A percentile compares a stretch with the other conserved stretches of the same genome.
Conservation (phyloP, 2,797 vertebrate genomes). For the Aulostomus chinensis region DNA sequence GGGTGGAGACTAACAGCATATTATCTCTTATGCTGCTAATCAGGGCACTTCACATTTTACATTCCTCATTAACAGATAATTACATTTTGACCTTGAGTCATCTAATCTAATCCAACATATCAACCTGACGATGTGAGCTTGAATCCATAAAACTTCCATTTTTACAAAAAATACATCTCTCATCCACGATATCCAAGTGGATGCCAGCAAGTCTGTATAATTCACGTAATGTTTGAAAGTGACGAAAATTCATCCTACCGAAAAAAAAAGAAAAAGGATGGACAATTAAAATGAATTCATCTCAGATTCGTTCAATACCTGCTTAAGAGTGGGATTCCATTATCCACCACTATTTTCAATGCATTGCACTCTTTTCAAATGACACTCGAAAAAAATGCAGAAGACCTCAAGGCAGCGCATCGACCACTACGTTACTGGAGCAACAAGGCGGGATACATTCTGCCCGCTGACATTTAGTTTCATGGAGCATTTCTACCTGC, state of each 20-base stretch:
- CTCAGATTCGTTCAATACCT: too few relatives aligned
- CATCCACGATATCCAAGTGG: too few relatives aligned
- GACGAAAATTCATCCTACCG: conserved; percentile 8
- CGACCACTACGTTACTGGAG: conserved; percentile 25
- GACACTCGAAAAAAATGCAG: neutral
- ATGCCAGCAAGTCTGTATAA: conserved; percentile 16
- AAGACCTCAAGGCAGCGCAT: conserved; percentile 30
- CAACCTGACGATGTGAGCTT: conserved; percentile 35
- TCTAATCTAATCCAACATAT: conserved; percentile 39
- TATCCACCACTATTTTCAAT: neutral
- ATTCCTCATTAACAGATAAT: conserved; percentile 37
- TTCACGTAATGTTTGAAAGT: conserved; percentile 9
- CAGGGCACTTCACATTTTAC: conserved; percentile 23
- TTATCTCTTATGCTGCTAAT: too few relatives aligned
- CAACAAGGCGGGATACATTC: conserved; percentile 44
- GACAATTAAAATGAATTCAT: neutral
- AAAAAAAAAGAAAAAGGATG: conserved; percentile 4
- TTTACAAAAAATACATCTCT: too few relatives aligned
- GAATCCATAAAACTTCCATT: conserved; percentile 28
- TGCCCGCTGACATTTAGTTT: conserved; percentile 63
- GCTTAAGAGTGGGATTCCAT: too few relatives aligned
- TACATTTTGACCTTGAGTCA: conserved; percentile 29
- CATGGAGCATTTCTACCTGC: conserved; percentile 54
- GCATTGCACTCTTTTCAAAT: conserved; percentile 8
- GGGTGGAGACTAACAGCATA: conserved; percentile 3